These are phyloP conservation scores for Lepidurus couesii DNA, from an alignment of 1,140 invertebrate species.

Conservation along the genomic window DNA sequence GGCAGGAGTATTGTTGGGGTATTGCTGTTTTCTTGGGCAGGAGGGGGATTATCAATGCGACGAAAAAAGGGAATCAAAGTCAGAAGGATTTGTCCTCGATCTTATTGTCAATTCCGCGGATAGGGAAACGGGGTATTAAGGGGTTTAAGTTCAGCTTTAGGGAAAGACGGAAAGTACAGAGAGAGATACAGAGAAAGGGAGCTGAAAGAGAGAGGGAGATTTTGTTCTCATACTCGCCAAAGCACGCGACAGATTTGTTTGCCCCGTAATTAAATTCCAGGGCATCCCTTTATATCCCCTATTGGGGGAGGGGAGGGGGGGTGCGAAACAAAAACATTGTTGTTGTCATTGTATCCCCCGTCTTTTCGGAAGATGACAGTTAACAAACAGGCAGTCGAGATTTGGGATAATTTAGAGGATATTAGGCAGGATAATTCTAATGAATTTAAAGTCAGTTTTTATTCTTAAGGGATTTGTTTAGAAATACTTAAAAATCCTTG, in stretches of 20 bases:
- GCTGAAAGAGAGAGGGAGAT: not conserved
- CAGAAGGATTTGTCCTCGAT: no score
- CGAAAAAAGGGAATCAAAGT: no score
- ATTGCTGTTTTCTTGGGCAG: not conserved
- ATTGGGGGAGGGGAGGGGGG: not conserved
- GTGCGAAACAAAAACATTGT: no score
- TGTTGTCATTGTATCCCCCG: no score
- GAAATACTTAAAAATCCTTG: no score
- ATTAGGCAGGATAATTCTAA: not conserved
- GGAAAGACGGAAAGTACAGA: not conserved
- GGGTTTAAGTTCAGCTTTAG: not conserved
- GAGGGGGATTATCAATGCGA: not conserved
- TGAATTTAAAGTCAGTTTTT: not conserved
- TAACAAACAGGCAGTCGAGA: no score
- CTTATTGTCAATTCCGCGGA: no score
- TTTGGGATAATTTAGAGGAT: no score
- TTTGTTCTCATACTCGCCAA: not conserved
- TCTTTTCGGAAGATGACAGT: no score
- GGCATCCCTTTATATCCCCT: not conserved
- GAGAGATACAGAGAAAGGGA: not conserved
- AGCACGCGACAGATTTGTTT: conserved; percentile 18
- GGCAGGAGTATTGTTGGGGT: not conserved
- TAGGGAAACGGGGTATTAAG: not conserved
- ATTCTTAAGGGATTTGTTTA: not conserved
- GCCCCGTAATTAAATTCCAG: conserved; percentile 15